These are phyloP conservation scores for roundworm (Caenorhabditis elegans) DNA, from an alignment of 1,140 invertebrate species.

Conservation along the genomic window DNA sequence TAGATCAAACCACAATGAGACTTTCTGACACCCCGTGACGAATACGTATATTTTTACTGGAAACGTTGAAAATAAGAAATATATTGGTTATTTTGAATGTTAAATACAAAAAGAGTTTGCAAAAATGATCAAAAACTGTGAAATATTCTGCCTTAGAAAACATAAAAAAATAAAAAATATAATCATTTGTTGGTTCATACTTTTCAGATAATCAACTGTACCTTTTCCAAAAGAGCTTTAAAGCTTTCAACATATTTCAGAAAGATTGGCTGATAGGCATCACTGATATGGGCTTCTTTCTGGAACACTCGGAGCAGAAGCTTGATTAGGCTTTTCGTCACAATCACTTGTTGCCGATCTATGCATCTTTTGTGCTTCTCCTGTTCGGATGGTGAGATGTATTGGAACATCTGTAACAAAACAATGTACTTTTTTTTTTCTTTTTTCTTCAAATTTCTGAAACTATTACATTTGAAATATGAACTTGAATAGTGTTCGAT, in stretches of 20 bases:
- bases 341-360: not conserved
- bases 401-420: not conserved
- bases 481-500: not conserved
- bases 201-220: too few species aligned
- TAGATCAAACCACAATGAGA: too few species aligned
- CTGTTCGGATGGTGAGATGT: not conserved
- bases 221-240: too few species aligned
- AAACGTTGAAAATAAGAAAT: too few species aligned
- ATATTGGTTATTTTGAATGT: too few species aligned
- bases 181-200: too few species aligned
- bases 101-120: too few species aligned
- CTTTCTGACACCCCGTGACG: too few species aligned
- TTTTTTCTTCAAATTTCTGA: not conserved
- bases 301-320: not conserved
- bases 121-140: too few species aligned
- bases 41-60: too few species aligned
- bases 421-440: too few species aligned
- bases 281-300: not conserved
- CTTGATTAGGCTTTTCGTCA: not conserved
- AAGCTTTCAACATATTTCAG: not conserved
- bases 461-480: constrained; percentile 26
- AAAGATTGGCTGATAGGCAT: not conserved
- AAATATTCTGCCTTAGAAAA: not conserved
- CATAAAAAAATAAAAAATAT: not conserved
- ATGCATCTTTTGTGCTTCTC: not conserved